Conservation (phyloP, 2,888 invertebrate species). For the Napeogenes inachia region DNA sequence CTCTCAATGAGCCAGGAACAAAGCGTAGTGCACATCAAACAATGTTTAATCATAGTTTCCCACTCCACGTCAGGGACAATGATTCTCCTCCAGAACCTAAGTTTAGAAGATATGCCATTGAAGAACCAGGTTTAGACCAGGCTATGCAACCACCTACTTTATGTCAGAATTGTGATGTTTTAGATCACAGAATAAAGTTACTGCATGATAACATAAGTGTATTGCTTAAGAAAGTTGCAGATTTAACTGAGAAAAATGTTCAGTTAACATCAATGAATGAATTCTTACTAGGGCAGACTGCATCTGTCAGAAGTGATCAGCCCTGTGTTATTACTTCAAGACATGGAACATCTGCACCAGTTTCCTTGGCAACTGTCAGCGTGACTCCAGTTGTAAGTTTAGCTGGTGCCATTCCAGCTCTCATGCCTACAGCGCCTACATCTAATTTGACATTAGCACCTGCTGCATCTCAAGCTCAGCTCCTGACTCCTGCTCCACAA, state of each 20-base stretch:
- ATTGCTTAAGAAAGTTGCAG: slow-evolving; percentile 65
- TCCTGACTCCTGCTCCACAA: slow-evolving; percentile 69
- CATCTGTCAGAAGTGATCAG: slow-evolving; percentile 61
- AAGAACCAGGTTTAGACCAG: slow-evolving; percentile 56
- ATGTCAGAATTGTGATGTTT: slow-evolving; percentile 60
- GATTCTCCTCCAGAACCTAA: slow-evolving; percentile 68
- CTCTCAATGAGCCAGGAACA: slow-evolving; percentile 42
- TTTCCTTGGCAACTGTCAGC: slow-evolving; percentile 70
- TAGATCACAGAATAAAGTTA: slow-evolving; percentile 66
- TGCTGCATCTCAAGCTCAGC: slow-evolving; percentile 65
- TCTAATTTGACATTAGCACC: slow-evolving; percentile 65
- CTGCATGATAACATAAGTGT: slow-evolving; percentile 71
- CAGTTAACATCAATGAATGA: slow-evolving; percentile 73
- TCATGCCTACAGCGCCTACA: slow-evolving; percentile 63
- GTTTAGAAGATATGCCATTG: slow-evolving; percentile 57
- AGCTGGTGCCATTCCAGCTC: slow-evolving; percentile 61
- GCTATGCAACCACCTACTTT: slow-evolving; percentile 46
- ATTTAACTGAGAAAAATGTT: slow-evolving; percentile 66
- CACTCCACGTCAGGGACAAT: slow-evolving; percentile 54
- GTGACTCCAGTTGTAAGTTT: slow-evolving; percentile 71
- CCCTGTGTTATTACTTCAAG: slow-evolving; percentile 71
- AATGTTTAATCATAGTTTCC: slow-evolving; percentile 44
- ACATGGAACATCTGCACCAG: slow-evolving; percentile 68
- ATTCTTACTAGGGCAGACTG: slow-evolving; percentile 66
- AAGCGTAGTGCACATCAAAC: slow-evolving; percentile 49